These are phyloP conservation scores for Pterostichus niger DNA, from an alignment of 2,888 invertebrate genomes.

Conservation along the genomic window DNA sequence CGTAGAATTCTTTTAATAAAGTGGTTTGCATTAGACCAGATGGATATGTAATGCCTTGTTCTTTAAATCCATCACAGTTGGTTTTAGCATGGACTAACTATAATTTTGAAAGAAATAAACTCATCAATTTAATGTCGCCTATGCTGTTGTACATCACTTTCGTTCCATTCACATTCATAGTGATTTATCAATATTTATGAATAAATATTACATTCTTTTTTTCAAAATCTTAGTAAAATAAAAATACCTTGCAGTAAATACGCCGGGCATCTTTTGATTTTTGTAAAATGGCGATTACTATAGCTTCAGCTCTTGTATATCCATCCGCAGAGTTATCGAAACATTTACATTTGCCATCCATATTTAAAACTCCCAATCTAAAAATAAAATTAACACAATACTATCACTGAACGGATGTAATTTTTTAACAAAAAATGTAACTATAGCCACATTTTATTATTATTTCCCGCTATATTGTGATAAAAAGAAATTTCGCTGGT, in stretches of 20 bases:
- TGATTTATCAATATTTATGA: no score
- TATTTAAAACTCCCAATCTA: slow-evolving; percentile 87
- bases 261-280: slow-evolving; percentile 79
- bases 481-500: no score
- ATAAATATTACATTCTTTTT: no score
- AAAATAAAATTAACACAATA: background rate
- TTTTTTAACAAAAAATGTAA: no score
- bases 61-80: slow-evolving; percentile 75
- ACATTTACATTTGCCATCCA: slow-evolving; percentile 92
- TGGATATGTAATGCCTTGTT: slow-evolving; percentile 75
- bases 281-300: slow-evolving; percentile 86
- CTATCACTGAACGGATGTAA: background rate
- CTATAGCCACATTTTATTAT: no score
- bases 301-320: slow-evolving; percentile 90
- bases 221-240: background rate
- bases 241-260: slow-evolving; percentile 77
- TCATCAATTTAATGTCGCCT: no score
- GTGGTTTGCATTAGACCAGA: slow-evolving; percentile 80
- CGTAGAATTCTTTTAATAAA: slow-evolving; percentile 83
- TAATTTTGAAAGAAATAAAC: background rate
- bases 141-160: no score
- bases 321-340: slow-evolving; percentile 93
- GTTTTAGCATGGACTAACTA: slow-evolving; percentile 73
- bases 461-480: no score
- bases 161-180: no score